A percentile compares a stretch with the other conserved stretches of the same genome.
Conservation (phyloP, 2,113 vertebrate genomes). For the Natator depressus region DNA sequence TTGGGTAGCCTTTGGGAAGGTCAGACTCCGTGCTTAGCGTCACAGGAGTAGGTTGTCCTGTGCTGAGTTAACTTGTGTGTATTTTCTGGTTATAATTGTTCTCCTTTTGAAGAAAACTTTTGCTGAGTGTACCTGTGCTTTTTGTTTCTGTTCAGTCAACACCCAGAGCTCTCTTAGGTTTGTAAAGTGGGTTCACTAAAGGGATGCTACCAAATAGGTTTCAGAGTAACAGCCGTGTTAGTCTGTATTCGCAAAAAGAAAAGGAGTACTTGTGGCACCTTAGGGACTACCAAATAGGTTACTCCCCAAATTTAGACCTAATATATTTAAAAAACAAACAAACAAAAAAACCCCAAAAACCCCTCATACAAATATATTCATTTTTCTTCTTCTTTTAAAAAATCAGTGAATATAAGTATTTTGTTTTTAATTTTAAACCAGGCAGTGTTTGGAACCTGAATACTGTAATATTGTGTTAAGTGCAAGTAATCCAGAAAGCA, state of each 20-base stretch:
- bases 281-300: neutral
- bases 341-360: neutral
- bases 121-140: neutral
- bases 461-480: neutral
- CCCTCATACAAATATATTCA: neutral
- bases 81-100: neutral
- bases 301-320: neutral
- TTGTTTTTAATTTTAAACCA: neutral
- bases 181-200: neutral
- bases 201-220: neutral
- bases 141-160: neutral
- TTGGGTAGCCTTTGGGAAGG: neutral
- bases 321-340: neutral
- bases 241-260: too few species aligned
- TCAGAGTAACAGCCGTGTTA: too few species aligned
- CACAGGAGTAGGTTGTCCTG: neutral
- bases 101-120: neutral
- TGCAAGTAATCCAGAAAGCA: neutral
- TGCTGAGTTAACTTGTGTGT: neutral
- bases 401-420: neutral
- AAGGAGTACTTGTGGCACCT: too few species aligned
- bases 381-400: rapidly evolving
- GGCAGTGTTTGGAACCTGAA: neutral
- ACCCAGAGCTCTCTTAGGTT: neutral
- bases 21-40: neutral